A percentile compares a stretch with the other conserved stretches of the same genome.
These are phyloP conservation scores for Bombus sylvicola DNA, from an alignment of 1,140 invertebrate species.

Conservation along the genomic window DNA sequence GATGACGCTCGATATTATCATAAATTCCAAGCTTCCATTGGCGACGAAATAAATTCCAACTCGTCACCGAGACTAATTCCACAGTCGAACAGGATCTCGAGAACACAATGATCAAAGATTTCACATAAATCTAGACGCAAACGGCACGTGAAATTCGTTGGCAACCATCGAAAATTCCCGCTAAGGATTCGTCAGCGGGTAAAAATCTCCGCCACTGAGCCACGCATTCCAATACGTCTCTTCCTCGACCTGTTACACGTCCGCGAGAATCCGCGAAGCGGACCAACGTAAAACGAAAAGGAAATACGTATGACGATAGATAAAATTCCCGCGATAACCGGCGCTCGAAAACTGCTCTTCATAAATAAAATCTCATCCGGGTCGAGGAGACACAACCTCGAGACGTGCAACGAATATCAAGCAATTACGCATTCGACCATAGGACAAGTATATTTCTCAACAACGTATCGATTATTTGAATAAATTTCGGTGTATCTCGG, in stretches of 20 bases:
- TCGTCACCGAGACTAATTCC: not conserved
- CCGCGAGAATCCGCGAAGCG: not conserved
- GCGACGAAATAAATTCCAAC: not conserved
- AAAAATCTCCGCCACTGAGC: not conserved
- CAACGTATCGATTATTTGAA: not conserved
- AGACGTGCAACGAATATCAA: not conserved
- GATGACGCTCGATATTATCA: not conserved
- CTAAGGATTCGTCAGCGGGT: not conserved
- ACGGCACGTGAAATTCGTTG: not conserved
- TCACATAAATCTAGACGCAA: not conserved
- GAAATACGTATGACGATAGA: not conserved
- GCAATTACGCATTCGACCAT: not conserved
- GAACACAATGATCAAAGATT: not conserved
- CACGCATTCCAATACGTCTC: not conserved
- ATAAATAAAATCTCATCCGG: conserved; percentile 43
- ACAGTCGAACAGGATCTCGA: not conserved
- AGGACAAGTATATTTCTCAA: not conserved
- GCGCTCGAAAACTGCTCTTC: conserved; percentile 1
- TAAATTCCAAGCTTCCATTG: not conserved
- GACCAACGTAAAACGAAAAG: not conserved
- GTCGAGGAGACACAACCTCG: conserved; percentile 25
- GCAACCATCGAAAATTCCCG: conserved; percentile 9
- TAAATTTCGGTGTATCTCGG: not conserved
- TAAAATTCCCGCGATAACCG: conserved; percentile 1
- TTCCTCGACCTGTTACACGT: not conserved